Conservation (phyloP, 2,888 invertebrate species). For the Antheraea yamamai region DNA sequence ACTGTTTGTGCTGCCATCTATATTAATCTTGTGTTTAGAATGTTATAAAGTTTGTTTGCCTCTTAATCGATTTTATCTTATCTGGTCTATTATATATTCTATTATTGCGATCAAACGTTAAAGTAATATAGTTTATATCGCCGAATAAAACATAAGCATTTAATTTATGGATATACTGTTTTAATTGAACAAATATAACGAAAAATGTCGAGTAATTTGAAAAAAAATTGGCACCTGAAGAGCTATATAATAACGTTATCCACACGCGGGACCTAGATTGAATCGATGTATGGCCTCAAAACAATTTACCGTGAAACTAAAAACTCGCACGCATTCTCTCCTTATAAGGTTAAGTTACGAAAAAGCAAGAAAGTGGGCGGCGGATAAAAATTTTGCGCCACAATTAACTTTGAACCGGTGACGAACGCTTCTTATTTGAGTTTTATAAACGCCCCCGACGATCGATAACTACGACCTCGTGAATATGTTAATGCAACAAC, state of each 20-base stretch:
- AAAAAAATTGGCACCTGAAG: too few relatives aligned
- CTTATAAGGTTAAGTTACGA: background rate
- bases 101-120: too few relatives aligned
- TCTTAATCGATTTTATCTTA: background rate
- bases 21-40: background rate
- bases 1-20: background rate
- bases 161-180: too few relatives aligned
- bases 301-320: background rate
- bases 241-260: too few relatives aligned
- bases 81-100: too few relatives aligned
- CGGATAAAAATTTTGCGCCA: background rate
- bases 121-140: too few relatives aligned
- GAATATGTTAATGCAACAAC: slow-evolving; percentile 58
- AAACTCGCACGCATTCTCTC: background rate
- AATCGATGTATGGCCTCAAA: background rate
- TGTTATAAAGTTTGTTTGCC: background rate
- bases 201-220: too few relatives aligned
- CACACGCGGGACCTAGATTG: background rate
- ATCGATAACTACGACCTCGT: slow-evolving; percentile 65
- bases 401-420: background rate
- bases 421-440: background rate
- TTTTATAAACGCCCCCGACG: slow-evolving; percentile 26
- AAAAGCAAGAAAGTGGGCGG: background rate
- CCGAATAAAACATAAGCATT: too few relatives aligned
- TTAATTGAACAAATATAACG: too few relatives aligned